Percentiles rank a stretch among this genome's conserved stretches.
phyloP scores from a whole-genome alignment of 1,140 invertebrate genomes.

The Oedothorax gibbosus region DNA sequence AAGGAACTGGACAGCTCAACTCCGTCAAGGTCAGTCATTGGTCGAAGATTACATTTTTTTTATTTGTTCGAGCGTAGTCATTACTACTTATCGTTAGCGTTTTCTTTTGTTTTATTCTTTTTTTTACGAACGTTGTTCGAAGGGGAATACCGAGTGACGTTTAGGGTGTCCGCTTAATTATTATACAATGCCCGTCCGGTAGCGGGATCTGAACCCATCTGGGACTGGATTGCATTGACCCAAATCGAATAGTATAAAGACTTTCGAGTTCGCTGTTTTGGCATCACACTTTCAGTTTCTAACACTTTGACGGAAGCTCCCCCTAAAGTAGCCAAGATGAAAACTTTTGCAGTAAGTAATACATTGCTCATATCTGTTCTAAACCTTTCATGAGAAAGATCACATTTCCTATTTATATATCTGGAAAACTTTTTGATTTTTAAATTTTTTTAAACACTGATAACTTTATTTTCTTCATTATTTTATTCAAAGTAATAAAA shows the following conservation, averaged over 20 bases:
- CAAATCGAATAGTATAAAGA: constrained; percentile 41
- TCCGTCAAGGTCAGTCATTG: no score
- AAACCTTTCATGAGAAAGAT: no score
- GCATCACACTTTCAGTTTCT: not conserved
- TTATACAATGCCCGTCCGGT: constrained; percentile 36
- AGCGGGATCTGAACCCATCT: not conserved
- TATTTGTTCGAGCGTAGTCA: no score
- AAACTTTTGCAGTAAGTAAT: constrained; percentile 26
- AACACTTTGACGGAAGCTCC: not conserved
- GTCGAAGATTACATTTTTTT: no score
- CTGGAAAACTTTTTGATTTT: no score
- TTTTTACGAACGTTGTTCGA: not conserved
- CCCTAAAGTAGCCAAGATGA: constrained; percentile 12
- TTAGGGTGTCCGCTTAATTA: constrained; percentile 19
- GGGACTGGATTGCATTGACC: constrained; percentile 47
- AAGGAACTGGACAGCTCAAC: no score
- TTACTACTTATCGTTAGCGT: not conserved
- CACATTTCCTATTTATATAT: no score
- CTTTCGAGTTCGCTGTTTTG: constrained; percentile 22
- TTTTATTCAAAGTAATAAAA: no score
- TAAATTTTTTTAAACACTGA: no score
- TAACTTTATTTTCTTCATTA: no score
- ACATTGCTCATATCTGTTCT: not conserved
- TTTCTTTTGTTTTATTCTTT: not conserved
- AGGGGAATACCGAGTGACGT: constrained; percentile 14